Evolutionary conservation across 2,888 invertebrate genomes (phyloP).

Genomic region (Lepas anatifera): DNA sequence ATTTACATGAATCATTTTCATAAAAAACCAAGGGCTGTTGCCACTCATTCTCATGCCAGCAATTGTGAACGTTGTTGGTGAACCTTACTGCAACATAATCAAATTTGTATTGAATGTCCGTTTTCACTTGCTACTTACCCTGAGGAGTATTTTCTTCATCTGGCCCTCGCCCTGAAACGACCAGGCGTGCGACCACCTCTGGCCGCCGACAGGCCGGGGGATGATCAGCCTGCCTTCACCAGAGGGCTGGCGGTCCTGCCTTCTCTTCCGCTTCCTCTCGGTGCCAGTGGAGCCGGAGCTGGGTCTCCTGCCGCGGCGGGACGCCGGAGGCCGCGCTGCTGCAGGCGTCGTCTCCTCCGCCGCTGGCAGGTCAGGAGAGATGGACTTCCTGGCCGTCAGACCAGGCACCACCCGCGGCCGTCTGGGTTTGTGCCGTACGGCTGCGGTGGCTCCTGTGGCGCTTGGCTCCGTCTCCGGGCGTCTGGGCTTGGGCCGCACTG

Average conservation of each 20-base stretch:
- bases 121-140: slow-evolving; percentile 48
- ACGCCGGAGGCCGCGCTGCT: background rate
- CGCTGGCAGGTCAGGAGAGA: slow-evolving; percentile 15
- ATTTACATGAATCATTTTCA: too few species aligned
- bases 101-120: too few species aligned
- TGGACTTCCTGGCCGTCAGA: slow-evolving; percentile 11
- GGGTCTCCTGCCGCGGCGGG: slow-evolving; percentile 2
- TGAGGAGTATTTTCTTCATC: slow-evolving; percentile 71
- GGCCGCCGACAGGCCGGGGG: background rate
- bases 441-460: too few species aligned
- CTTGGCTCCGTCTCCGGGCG: background rate
- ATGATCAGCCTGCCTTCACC: slow-evolving; percentile 58
- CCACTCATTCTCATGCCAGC: background rate
- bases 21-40: slow-evolving; percentile 9
- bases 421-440: background rate
- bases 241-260: slow-evolving; percentile 56
- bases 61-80: too few species aligned
- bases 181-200: slow-evolving; percentile 62
- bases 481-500: background rate
- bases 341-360: background rate
- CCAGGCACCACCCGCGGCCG: slow-evolving; percentile 7
- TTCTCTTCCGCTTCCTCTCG: slow-evolving; percentile 14
- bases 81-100: too few species aligned
- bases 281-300: background rate
- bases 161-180: slow-evolving; percentile 75